Conservation (phyloP, 2,113 vertebrate genomes). For the Tringa solitaria region DNA sequence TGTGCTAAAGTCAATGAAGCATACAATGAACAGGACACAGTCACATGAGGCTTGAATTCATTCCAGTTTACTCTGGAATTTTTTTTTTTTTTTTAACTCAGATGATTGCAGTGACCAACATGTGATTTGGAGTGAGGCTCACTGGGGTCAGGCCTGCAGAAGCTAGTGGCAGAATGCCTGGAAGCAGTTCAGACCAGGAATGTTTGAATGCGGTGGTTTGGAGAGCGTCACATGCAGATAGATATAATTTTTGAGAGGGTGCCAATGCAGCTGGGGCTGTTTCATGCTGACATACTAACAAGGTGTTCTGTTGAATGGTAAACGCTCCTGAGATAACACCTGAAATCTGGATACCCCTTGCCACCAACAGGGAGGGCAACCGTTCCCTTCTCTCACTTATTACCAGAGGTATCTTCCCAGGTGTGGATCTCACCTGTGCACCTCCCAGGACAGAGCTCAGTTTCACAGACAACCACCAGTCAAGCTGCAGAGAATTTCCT, state of each 20-base stretch:
- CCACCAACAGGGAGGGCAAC: not conserved
- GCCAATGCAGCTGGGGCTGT: not conserved
- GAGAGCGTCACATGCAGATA: not conserved
- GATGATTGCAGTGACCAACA: constrained; percentile 52
- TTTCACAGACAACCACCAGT: not conserved
- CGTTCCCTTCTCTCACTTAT: not conserved
- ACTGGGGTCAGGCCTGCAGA: constrained; percentile 42
- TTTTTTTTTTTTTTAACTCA: constrained; percentile 7
- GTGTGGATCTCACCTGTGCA: not conserved
- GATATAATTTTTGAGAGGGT: not conserved
- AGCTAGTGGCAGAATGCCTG: constrained; percentile 25
- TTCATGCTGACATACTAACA: not conserved
- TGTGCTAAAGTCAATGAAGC: constrained; percentile 66
- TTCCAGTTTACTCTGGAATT: constrained; percentile 50
- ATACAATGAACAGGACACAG: constrained; percentile 60
- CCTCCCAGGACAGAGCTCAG: not conserved
- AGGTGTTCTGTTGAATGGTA: constrained; percentile 18
- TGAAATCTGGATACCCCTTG: not conserved
- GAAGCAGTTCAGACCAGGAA: constrained; percentile 41
- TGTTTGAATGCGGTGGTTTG: not conserved
- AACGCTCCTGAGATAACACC: not conserved
- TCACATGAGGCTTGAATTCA: constrained; percentile 64
- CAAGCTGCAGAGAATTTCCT: not conserved
- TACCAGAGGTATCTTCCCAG: not conserved
- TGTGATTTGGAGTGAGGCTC: constrained; percentile 26